phyloP scores from a whole-genome alignment of 2,888 invertebrate genomes.

The Drosophila quinaria region DNA sequence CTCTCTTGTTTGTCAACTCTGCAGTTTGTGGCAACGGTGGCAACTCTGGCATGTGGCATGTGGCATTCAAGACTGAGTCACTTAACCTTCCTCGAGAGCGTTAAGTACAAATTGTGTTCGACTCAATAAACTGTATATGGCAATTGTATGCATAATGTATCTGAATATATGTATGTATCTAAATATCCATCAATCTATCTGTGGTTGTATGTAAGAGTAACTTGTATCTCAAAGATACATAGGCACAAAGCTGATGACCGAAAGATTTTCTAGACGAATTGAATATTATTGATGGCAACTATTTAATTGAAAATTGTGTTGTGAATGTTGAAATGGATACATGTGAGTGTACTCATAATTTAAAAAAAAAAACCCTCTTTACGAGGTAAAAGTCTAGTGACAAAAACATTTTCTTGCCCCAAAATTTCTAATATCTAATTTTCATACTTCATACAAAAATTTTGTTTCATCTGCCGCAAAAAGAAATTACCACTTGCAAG shows the following conservation, averaged over 20 bases:
- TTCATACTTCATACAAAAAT: too few species aligned
- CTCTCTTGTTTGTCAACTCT: constrained; percentile 41
- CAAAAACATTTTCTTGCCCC: too few species aligned
- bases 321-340: not conserved
- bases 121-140: constrained; percentile 32
- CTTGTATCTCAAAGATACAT: constrained; percentile 34
- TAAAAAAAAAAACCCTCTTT: too few species aligned
- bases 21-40: not conserved
- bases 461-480: too few species aligned
- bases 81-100: constrained; percentile 53
- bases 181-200: not conserved
- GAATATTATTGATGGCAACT: constrained; percentile 12
- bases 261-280: constrained; percentile 3
- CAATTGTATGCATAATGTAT: constrained; percentile 21
- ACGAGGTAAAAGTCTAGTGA: too few species aligned
- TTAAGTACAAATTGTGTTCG: constrained; percentile 47
- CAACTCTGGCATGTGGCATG: constrained; percentile 14
- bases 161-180: not conserved
- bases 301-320: constrained; percentile 10
- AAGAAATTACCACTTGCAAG: too few species aligned
- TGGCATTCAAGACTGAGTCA: constrained; percentile 37
- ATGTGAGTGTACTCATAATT: not conserved
- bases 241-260: not conserved
- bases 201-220: constrained; percentile 4
- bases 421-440: too few species aligned